Conservation (phyloP, 2,797 vertebrate species). For the Uromys caudimaculatus region DNA sequence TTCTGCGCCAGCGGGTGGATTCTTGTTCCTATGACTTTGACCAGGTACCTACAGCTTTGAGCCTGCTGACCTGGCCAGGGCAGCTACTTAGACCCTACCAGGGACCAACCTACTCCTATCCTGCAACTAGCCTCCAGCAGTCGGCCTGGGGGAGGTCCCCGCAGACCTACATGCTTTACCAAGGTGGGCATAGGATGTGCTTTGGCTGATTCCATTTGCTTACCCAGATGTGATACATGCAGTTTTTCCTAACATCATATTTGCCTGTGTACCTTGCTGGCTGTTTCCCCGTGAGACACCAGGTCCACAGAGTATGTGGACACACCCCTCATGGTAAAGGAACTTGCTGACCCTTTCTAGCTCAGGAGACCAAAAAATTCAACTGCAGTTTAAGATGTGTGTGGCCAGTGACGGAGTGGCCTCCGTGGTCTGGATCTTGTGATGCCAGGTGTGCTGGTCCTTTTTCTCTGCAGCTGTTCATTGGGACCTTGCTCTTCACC, state of each 20-base stretch:
- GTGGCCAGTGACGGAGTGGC: not conserved
- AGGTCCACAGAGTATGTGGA: not conserved
- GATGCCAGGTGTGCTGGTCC: not conserved
- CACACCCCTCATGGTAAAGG: not conserved
- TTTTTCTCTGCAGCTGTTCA: slow-evolving; percentile 91
- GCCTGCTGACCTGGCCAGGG: not conserved
- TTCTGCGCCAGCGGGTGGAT: slow-evolving; percentile 96
- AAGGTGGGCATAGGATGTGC: not conserved
- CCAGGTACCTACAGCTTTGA: slow-evolving; percentile 89
- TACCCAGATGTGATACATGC: not conserved
- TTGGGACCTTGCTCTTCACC: slow-evolving; percentile 97
- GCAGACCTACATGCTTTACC: not conserved
- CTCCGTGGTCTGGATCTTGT: rapidly evolving
- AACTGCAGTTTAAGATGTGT: not conserved
- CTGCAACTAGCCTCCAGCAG: not conserved
- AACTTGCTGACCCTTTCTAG: not conserved
- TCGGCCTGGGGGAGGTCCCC: not conserved
- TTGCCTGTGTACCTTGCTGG: not conserved
- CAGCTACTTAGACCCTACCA: not conserved
- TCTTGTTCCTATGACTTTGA: slow-evolving; percentile 99
- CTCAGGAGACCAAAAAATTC: not conserved
- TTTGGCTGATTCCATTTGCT: not conserved
- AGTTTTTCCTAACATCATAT: not conserved
- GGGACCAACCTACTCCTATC: not conserved
- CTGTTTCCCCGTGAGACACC: too few relatives aligned